phyloP scores from a whole-genome alignment of 2,113 vertebrate species.

The Psilopsiagon aurifrons region DNA sequence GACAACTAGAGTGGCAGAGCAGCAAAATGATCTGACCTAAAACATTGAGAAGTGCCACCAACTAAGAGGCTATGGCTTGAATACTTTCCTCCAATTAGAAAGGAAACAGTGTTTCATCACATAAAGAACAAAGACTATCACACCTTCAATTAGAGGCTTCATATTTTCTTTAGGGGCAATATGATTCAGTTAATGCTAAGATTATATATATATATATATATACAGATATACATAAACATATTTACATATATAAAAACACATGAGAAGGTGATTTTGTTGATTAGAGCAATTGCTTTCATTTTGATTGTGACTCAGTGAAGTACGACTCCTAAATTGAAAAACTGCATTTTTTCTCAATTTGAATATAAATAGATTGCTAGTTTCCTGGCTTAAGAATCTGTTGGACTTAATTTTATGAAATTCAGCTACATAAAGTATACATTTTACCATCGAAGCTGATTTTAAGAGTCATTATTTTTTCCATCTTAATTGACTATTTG shows the following conservation, averaged over 20 bases:
- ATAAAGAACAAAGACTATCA: neutral
- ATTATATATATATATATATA: neutral
- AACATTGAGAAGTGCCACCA: neutral
- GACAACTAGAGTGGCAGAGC: neutral
- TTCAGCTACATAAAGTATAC: neutral
- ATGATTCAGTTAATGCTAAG: neutral
- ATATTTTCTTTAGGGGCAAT: neutral
- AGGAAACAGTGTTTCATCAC: neutral
- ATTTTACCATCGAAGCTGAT: neutral
- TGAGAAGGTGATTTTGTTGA: neutral
- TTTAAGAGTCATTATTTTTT: neutral
- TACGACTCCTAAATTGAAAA: neutral
- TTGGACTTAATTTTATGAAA: neutral
- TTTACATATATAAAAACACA: neutral
- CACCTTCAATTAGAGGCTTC: neutral
- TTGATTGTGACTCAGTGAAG: neutral
- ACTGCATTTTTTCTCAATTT: neutral
- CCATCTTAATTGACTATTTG: neutral
- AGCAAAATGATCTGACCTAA: neutral
- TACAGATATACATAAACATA: neutral
- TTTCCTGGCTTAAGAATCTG: neutral
- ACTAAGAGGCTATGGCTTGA: neutral
- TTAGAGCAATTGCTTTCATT: neutral
- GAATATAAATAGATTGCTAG: neutral
- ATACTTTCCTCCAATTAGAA: neutral